Percentiles rank a stretch among this genome's conserved stretches.
phyloP scores from a whole-genome alignment of 2,797 vertebrate species.

The Poeciliopsis paucimaculata region DNA sequence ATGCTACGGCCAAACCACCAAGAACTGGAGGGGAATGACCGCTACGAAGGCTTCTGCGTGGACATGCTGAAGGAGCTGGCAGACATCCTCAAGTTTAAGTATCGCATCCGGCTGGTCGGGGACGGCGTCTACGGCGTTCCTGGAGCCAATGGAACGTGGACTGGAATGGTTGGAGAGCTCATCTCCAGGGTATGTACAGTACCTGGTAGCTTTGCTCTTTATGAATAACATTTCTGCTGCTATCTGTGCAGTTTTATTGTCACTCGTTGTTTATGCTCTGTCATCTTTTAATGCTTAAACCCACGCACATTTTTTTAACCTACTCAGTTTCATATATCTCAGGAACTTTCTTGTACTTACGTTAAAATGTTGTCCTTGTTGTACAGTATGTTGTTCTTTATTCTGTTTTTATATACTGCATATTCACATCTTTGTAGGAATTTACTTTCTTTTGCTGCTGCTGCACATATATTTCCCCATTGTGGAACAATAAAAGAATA shows the following conservation, averaged over 20 bases:
- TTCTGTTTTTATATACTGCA: no score
- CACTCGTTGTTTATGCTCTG: not conserved
- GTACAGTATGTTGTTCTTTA: no score
- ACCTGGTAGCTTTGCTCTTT: not conserved
- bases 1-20: slow-evolving; percentile 96
- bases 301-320: not conserved
- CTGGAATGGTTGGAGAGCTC: slow-evolving; percentile 97
- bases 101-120: slow-evolving; percentile 93
- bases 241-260: no score
- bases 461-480: no score
- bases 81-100: slow-evolving; percentile 94
- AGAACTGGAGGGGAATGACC: slow-evolving; percentile 92
- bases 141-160: slow-evolving; percentile 94
- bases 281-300: not conserved
- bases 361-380: no score
- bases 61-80: slow-evolving; percentile 98
- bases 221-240: not conserved
- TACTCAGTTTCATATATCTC: no score
- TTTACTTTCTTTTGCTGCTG: no score
- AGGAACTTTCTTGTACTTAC: no score
- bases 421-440: no score
- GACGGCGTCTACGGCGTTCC: slow-evolving; percentile 94
- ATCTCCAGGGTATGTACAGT: slow-evolving; percentile 87
- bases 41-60: slow-evolving; percentile 96
- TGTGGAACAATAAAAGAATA: no score